Evolutionary conservation across 1,140 invertebrate genomes (phyloP).

Genomic region (Portunus trituberculatus): DNA sequence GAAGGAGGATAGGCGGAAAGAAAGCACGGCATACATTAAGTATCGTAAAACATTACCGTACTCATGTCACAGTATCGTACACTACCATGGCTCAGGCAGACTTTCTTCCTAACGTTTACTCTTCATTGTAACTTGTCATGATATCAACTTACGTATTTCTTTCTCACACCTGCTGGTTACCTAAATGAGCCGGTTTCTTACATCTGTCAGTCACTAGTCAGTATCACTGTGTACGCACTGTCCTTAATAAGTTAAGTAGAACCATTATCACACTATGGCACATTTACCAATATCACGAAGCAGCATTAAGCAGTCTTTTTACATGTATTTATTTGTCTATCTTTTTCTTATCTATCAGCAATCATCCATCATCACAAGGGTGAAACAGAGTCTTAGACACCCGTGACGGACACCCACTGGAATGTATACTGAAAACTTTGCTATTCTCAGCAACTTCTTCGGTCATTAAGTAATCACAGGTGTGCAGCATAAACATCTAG

Average conservation of each 20-base stretch:
- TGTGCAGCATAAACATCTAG: not conserved
- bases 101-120: not conserved
- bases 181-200: not conserved
- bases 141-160: not conserved
- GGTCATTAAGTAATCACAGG: not conserved
- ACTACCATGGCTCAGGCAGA: not conserved
- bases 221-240: not conserved
- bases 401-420: too few species aligned
- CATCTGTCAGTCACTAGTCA: not conserved
- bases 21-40: not conserved
- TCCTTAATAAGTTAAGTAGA: not conserved
- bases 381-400: too few species aligned
- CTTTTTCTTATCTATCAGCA: too few species aligned
- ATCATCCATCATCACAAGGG: too few species aligned
- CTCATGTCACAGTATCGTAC: not conserved
- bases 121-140: not conserved
- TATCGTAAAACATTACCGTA: not conserved
- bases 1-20: not conserved
- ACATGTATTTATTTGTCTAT: not conserved
- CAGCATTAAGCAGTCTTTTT: not conserved
- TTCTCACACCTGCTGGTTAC: not conserved
- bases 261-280: not conserved
- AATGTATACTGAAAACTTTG: too few species aligned
- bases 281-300: not conserved
- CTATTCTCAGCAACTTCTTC: too few species aligned